Evolutionary conservation across 2,797 vertebrate species (phyloP), one percentile per base, ranked within the genome.

Genomic region (Triplophysa bombifrons): DNA sequence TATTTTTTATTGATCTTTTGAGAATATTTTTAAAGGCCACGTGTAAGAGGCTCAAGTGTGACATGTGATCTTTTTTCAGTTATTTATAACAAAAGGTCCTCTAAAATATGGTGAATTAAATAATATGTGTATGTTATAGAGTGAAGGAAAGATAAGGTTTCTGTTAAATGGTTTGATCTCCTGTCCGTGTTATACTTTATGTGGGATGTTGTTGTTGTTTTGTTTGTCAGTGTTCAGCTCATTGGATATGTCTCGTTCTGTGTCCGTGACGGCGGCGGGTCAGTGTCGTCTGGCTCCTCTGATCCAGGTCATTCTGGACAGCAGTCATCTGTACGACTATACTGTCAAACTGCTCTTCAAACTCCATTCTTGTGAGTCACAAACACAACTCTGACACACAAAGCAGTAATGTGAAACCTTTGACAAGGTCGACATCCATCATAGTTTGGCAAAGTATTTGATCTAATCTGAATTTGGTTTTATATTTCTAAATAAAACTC

Each of bases 281-380:
- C 97, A 98, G 92, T 99, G 98, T 88, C 97, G 98, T n/a, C 91
- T 99, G 38, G 97, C 97, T 13, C 98, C 98, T 0, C 95, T 99
- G 81, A 98, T 99, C 88, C 98, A 98, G 88, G 97, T 98, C 84
- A 98, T 98, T 83, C 86, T 98, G 88, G 98, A 99, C 93, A 92
- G 93, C 91, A 99, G 97, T 93, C 96, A 98, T 87, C 94, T 99
- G 85, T 99, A 99, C 0, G 97, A 99, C 90, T 99, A 99, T 91
- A 97, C 95, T 0, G 97, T 99, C 87, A 99, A 98, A 87, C 94
- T 99, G 72, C 96, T 99, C 85, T 99, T 99, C 91, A 99, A 98
- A 86, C 96, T 99, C 30, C 97, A 99, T 86, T 98, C 97, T 84
- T 99, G 98, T 99, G 88, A 98, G 98, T 96, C 64, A 46, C 19